Base-by-base conservation (phyloP, 2,113 vertebrate species). In the Ivindomyrus marchei region DNA sequence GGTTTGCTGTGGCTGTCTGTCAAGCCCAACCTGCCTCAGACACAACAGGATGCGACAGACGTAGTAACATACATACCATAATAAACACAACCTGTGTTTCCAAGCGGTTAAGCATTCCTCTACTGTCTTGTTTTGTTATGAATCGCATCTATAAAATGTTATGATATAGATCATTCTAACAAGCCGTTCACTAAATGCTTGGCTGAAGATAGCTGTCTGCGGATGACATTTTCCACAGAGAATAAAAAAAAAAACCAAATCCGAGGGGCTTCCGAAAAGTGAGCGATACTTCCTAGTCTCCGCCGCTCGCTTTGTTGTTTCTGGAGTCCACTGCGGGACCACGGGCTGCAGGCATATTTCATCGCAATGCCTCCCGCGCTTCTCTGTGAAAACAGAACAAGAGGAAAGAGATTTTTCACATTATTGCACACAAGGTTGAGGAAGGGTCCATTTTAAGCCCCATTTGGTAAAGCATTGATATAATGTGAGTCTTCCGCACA, bases 401-500 rank as follows among this genome's bases (percentile, higher is more conserved):
- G 42, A 85, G 19, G 46, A 56, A 74, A 66, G 17, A 27, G 21
- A 56, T 50, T 88, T 84, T 83, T 52, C 77, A 91, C 74, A 45
- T 87, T 90, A 90, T 89, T 74, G 89, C 45, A 70, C 50, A 80
- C 53, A 85, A 47, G 62, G 36, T 31, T 53, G 42, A 66, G 85
- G 80, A 19, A 50, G 27, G 21, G 89, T 83, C 62, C 80, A 89
- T 89, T 90, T 89, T 89, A 46, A 87, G 86, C 77, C 46, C 66
- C 31, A 89, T 90, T 91, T 66, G 31, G 84, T 66, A 74, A 74
- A 66, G 39, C 47, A 10, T 50, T 74, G 66, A 39, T 80, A 19
- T 36, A 56, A 21, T 46, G 58, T 8, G 39, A n/a, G 11, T 17
- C 58, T 70, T 36, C 24, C 21, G 27, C 85, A 66, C 10, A 39